Evolutionary conservation across 2,888 invertebrate genomes (phyloP), one percentile per base, ranked within the genome.

Genomic region (Drosophila melanosoma): DNA sequence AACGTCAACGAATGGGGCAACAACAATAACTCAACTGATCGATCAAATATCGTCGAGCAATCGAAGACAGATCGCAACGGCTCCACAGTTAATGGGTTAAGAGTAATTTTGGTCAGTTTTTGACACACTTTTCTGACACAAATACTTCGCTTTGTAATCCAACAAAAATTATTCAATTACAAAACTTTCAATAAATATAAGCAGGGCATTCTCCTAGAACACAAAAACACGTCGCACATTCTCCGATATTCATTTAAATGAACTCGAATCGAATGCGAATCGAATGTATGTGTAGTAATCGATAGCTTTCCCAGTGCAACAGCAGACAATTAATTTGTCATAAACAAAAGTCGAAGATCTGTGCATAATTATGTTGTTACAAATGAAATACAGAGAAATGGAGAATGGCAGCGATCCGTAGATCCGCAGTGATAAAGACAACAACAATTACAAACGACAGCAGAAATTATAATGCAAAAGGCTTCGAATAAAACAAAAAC

Each of bases 291-390:
- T 15, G 8, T 4, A 23, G 26, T 15, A 36, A 48, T 67, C 40
- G 76, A 66, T 69, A 75, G 63, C 74, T 85, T 82, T 82, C 71
- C 58, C 69, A 48, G 20, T 60, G 40, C 63, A 64, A 35, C 35
- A 35, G 35, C 59, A 73, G 76, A 76, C 83, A 85, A 88, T 85
- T 88, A 85, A 81, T 83, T 85, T 80, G 84, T 88, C 81, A 85
- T 81, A 88, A 88, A 74, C 74, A 73, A 83, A 68, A 75, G 59
- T 48, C 53, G 15, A 32, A 68, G 70, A 77, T 83, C 69, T 80
- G 58, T 74, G 59, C 69, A 81, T 74, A 87, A 85, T 88, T 83
- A 88, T 65, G 78, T 83, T 83, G 86, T 88, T 86, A 74, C 38
- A 56, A 69, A 65, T 62, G 54, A 42, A 45, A 32, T 42, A 32